Conservation (phyloP, 2,888 invertebrate species). For the Oscheius sp. region DNA sequence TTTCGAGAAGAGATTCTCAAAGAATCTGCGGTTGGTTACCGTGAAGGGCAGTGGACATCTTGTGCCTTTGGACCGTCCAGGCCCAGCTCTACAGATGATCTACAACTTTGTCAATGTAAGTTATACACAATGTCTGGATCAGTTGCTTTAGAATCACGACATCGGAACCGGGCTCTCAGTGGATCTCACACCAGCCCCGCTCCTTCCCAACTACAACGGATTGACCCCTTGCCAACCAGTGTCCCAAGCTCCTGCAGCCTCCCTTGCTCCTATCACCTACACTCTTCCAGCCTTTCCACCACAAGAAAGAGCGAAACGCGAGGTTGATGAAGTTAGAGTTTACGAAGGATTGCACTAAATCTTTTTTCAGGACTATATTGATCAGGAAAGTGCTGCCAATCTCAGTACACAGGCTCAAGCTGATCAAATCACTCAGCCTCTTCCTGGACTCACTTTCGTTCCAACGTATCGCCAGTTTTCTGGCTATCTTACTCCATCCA, state of each 20-base stretch:
- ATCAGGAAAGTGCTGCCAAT: neutral
- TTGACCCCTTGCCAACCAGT: slow-evolving; percentile 35
- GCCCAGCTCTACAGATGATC: slow-evolving; percentile 83
- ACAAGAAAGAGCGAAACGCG: slow-evolving; percentile 1
- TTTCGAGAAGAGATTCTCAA: slow-evolving; percentile 14
- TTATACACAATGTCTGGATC: neutral
- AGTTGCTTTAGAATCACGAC: slow-evolving; percentile 10
- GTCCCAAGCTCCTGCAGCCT: slow-evolving; percentile 34
- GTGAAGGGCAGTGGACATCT: slow-evolving; percentile 82
- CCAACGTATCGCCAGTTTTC: slow-evolving; percentile 52
- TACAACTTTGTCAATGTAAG: slow-evolving; percentile 77
- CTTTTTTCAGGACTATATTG: neutral
- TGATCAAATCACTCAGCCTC: slow-evolving; percentile 41
- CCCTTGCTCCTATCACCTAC: slow-evolving; percentile 37
- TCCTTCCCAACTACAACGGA: slow-evolving; percentile 18
- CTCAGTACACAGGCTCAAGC: slow-evolving; percentile 41
- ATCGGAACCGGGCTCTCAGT: slow-evolving; percentile 18
- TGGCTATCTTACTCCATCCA: slow-evolving; percentile 51
- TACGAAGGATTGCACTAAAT: too few relatives aligned
- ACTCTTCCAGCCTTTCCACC: slow-evolving; percentile 47
- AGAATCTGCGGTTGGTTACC: slow-evolving; percentile 56
- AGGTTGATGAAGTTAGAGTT: neutral
- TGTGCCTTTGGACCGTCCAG: slow-evolving; percentile 85
- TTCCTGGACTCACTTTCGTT: slow-evolving; percentile 52
- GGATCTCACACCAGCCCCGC: slow-evolving; percentile 8